Base-by-base conservation (phyloP, 1,140 invertebrate species). In the Bombus sylvicola region DNA sequence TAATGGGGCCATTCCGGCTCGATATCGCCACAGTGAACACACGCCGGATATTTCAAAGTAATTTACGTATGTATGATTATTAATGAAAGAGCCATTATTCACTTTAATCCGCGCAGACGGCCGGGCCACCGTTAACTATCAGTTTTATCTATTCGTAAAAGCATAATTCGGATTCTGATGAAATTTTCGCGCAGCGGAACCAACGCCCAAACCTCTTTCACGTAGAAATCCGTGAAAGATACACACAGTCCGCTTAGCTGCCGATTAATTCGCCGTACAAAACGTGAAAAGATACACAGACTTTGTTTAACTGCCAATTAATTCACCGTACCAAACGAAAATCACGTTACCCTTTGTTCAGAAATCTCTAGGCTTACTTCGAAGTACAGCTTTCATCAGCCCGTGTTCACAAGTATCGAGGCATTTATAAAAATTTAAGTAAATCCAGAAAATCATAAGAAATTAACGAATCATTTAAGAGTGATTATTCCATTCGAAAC, bases 41-140 rank as follows among this genome's bases (percentile, higher is more conserved):
- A 3, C 31, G 5, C 4, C 25, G 39, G 39, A 72, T 41, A 72
- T n/a, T 72, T 72, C 39, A 72, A 72, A n/a, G 69, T 72, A 28
- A 72, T 72, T 72, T 41, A 41, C 69, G 69, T 28, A 25, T n/a
- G 39, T 25, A 72, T n/a, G 39, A 72, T 72, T 72, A 41, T 72
- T 72, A 72, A 41, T n/a, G 69, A 72, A 72, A 72, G 69, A 15
- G 13, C 25, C 39, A 28, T 72, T 41, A 39, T 39, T 28, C 39
- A 6, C 28, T 41, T 41, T 72, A 41, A 72, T 39, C 37, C 39
- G 37, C 25, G 12, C 37, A 13, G 25, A n/a, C 37, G 68, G 1
- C 37, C 22, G 5, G 5, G 3, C 13, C 12, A 31, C 12, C 12
- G 25, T 15, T 28, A 39, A 69, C 68, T 15, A 39, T 69, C 34